Conservation (phyloP, 2,797 vertebrate genomes). For the Pseudochirops cupreus region DNA sequence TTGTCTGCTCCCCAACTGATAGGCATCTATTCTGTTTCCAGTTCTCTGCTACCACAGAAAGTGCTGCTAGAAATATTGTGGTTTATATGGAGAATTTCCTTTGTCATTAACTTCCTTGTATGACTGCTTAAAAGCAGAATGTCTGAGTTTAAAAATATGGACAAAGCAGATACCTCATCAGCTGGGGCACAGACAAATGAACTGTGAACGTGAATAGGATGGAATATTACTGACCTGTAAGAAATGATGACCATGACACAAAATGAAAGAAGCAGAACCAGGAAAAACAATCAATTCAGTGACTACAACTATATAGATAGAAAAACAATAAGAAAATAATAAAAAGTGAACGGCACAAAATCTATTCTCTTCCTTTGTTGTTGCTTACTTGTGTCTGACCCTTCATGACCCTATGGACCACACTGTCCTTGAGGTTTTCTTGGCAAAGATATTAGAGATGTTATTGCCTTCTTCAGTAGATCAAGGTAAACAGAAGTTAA, state of each 20-base stretch:
- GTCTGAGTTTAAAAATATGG: neutral
- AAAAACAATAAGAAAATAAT: neutral
- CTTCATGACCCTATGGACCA: neutral
- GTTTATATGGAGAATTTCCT: neutral
- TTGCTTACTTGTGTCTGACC: neutral
- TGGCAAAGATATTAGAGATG: neutral
- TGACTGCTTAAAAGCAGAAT: neutral
- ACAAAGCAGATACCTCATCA: neutral
- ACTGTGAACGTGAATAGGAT: neutral
- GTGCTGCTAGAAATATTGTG: neutral
- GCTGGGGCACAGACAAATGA: neutral
- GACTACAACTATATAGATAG: neutral
- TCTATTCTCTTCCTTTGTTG: neutral
- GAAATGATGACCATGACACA: neutral
- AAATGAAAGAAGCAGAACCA: neutral
- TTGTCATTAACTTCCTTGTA: neutral
- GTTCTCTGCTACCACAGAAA: neutral
- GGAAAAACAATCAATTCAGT: neutral
- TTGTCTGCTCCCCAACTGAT: neutral
- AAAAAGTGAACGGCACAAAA: neutral
- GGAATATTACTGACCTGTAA: neutral
- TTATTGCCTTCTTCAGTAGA: neutral
- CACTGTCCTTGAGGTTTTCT: neutral
- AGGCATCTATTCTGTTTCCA: neutral
- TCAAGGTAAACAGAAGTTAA: neutral